phyloP scores from a whole-genome alignment of 2,797 vertebrate species.

The Neosilurus mollespiculum region DNA sequence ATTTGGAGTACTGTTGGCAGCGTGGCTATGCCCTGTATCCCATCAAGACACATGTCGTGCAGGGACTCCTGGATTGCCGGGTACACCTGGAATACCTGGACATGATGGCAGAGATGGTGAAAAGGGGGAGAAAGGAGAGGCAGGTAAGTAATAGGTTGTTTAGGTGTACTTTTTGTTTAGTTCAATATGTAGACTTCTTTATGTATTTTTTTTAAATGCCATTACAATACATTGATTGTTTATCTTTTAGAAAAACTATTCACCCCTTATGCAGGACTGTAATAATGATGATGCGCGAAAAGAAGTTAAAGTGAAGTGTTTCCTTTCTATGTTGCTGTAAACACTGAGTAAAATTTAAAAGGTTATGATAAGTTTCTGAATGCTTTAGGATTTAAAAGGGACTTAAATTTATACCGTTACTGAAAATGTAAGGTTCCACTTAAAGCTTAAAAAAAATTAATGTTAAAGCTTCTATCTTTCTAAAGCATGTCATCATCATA shows the following conservation, averaged over 20 bases:
- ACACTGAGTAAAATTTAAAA: background rate
- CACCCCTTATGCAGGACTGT: background rate
- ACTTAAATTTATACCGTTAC: background rate
- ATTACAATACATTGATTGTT: background rate
- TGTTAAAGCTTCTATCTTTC: background rate
- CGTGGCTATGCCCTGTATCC: conserved; percentile 36
- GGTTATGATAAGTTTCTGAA: background rate
- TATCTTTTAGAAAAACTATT: background rate
- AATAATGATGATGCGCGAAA: background rate
- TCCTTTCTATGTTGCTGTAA: background rate
- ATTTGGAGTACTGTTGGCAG: conserved; percentile 29
- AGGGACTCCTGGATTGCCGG: conserved; percentile 76
- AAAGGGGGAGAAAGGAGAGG: conserved; percentile 77
- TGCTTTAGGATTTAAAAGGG: background rate
- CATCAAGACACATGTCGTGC: conserved; percentile 57
- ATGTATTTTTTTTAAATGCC: background rate
- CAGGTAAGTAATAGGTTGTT: conserved; percentile 66
- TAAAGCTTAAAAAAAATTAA: background rate
- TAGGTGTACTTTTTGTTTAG: background rate
- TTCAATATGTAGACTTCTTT: background rate
- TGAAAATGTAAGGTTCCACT: background rate
- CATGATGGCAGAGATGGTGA: conserved; percentile 78
- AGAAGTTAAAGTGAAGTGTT: background rate
- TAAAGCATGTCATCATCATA: background rate
- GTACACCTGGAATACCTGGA: conserved; percentile 70